phyloP scores from a whole-genome alignment of 1,140 invertebrate genomes.

The Diuraphis noxia region DNA sequence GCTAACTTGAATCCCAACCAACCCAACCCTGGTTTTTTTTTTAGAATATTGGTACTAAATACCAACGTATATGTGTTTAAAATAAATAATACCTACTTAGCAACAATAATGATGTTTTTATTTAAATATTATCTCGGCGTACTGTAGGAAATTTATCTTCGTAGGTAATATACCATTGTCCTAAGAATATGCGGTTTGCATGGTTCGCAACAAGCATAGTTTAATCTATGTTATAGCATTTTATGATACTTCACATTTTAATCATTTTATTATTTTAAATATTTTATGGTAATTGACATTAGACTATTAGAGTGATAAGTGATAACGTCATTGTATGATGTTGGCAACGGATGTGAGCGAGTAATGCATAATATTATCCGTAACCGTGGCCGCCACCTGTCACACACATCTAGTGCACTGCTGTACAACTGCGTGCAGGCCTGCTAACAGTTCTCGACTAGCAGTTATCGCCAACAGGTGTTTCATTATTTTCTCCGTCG shows the following conservation, averaged over 20 bases:
- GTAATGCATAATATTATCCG: neutral
- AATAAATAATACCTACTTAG: neutral
- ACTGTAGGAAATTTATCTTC: neutral
- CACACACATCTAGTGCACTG: neutral
- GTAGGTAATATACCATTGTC: neutral
- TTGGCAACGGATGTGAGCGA: neutral
- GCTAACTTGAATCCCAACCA: too few species aligned
- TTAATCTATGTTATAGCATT: too few species aligned
- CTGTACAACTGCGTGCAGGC: neutral
- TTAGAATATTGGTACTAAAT: too few species aligned
- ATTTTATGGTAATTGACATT: too few species aligned
- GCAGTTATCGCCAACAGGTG: slow-evolving; percentile 13
- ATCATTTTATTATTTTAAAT: too few species aligned
- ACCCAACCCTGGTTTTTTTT: too few species aligned
- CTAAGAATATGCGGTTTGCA: neutral
- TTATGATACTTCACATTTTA: too few species aligned
- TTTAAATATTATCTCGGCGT: neutral
- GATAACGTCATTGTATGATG: neutral
- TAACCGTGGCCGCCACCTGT: slow-evolving; percentile 29
- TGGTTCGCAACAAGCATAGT: too few species aligned
- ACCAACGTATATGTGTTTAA: neutral
- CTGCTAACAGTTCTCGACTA: neutral
- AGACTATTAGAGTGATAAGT: neutral
- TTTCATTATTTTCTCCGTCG: neutral
- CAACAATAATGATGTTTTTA: neutral